Evolutionary conservation across 2,797 vertebrate species (phyloP).

Genomic region (Pantherophis alleghaniensis): DNA sequence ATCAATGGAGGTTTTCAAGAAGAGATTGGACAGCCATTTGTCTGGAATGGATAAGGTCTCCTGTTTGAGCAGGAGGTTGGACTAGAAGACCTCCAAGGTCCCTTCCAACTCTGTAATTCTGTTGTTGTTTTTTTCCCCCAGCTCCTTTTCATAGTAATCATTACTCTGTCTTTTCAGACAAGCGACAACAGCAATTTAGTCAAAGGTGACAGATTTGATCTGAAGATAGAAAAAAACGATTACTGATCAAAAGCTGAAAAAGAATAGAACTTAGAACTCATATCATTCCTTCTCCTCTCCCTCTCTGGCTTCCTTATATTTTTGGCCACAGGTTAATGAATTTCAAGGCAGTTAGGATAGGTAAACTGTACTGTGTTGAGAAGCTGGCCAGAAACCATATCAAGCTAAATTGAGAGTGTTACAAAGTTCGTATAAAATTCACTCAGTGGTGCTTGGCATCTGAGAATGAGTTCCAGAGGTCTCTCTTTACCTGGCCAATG

Average conservation of each 20-base stretch:
- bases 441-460: conserved; percentile 31
- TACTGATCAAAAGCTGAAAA: conserved; percentile 63
- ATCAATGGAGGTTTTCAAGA: neutral
- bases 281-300: conserved; percentile 11
- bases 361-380: conserved; percentile 71
- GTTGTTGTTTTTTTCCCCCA: neutral
- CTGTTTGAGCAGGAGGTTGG: neutral
- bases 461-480: conserved; percentile 21
- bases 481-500: neutral
- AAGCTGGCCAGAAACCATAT: conserved; percentile 63
- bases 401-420: conserved; percentile 50
- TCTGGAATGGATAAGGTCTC: neutral
- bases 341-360: conserved; percentile 70
- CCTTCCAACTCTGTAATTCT: conserved; percentile 27
- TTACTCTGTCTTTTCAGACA: conserved; percentile 70
- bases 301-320: neutral
- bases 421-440: conserved; percentile 61
- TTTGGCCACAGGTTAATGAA: conserved; percentile 72
- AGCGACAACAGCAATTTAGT: conserved; percentile 75
- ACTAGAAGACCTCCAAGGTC: neutral
- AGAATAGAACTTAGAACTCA: conserved; percentile 61
- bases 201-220: conserved; percentile 61
- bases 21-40: neutral
- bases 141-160: conserved; percentile 51
- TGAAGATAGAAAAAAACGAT: conserved; percentile 70